Evolutionary conservation across 2,888 invertebrate genomes (phyloP).

Genomic region (Chelonus formosanus): DNA sequence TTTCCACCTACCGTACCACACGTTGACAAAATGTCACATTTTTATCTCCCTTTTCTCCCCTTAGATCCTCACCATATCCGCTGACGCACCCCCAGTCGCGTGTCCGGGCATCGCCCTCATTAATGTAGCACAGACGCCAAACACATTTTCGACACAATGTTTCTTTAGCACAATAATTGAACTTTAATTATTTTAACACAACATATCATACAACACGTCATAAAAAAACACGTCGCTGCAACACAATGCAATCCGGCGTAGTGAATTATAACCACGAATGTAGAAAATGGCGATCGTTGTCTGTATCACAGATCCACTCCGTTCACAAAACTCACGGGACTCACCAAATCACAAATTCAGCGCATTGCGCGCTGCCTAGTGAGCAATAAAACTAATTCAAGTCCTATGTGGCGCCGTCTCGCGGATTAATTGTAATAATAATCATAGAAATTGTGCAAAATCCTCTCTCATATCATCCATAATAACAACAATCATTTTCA

Average conservation of each 20-base stretch:
- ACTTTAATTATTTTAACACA: not conserved
- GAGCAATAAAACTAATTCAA: no score
- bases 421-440: constrained; percentile 4
- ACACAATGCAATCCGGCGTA: constrained; percentile 20
- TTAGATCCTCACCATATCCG: constrained; percentile 52
- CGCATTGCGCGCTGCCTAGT: not conserved
- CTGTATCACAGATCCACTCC: not conserved
- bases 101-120: constrained; percentile 52
- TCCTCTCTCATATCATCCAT: no score
- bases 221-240: not conserved
- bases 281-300: constrained; percentile 42
- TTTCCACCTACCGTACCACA: no score
- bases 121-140: constrained; percentile 17
- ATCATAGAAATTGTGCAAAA: no score
- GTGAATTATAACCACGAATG: constrained; percentile 27
- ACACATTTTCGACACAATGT: not conserved
- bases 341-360: not conserved
- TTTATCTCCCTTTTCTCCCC: constrained; percentile 18
- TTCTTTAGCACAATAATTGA: not conserved
- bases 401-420: constrained; percentile 23
- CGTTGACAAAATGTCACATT: constrained; percentile 41
- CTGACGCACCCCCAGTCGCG: constrained; percentile 46
- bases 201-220: constrained; percentile 15
- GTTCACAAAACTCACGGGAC: not conserved
- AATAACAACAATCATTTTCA: no score